A percentile compares a stretch with the other conserved stretches of the same genome.
Conservation (phyloP, 2,113 vertebrate genomes). For the Ahaetulla prasina region DNA sequence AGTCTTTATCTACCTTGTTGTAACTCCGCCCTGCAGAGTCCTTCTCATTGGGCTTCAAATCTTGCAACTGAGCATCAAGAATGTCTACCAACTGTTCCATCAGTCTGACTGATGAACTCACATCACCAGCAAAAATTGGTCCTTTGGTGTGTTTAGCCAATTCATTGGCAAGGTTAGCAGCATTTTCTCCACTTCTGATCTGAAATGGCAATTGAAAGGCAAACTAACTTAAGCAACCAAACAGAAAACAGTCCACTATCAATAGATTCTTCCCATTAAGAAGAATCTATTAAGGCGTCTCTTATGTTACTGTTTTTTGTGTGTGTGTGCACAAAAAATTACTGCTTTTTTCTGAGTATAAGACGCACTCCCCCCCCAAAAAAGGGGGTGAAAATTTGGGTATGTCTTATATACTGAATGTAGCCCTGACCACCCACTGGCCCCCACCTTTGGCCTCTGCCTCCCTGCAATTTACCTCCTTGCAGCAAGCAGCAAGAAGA, state of each 20-base stretch:
- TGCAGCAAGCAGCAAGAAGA: too few species aligned
- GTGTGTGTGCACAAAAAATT: background rate
- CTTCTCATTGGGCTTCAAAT: slow-evolving; percentile 89
- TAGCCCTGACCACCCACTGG: too few species aligned
- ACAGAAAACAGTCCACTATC: background rate
- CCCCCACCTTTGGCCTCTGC: too few species aligned
- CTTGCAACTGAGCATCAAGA: slow-evolving; percentile 94
- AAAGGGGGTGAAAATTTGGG: too few species aligned
- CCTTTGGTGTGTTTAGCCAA: slow-evolving; percentile 95
- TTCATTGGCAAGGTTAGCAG: slow-evolving; percentile 95
- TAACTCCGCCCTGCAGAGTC: slow-evolving; percentile 90
- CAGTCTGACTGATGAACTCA: slow-evolving; percentile 92
- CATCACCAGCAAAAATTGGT: slow-evolving; percentile 90
- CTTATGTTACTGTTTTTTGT: background rate
- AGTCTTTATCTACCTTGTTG: slow-evolving; percentile 86
- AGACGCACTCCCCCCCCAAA: too few species aligned
- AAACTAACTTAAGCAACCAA: background rate
- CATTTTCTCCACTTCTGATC: slow-evolving; percentile 97
- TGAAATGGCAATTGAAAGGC: slow-evolving; percentile 73
- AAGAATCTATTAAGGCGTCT: background rate
- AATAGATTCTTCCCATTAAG: background rate
- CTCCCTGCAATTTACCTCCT: too few species aligned
- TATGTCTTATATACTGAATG: too few species aligned
- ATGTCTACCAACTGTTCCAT: slow-evolving; percentile 99
- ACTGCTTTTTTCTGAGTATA: too few species aligned